Evolutionary conservation across 2,888 invertebrate genomes (phyloP).

Genomic region (Caenorhabditis auriculariae): DNA sequence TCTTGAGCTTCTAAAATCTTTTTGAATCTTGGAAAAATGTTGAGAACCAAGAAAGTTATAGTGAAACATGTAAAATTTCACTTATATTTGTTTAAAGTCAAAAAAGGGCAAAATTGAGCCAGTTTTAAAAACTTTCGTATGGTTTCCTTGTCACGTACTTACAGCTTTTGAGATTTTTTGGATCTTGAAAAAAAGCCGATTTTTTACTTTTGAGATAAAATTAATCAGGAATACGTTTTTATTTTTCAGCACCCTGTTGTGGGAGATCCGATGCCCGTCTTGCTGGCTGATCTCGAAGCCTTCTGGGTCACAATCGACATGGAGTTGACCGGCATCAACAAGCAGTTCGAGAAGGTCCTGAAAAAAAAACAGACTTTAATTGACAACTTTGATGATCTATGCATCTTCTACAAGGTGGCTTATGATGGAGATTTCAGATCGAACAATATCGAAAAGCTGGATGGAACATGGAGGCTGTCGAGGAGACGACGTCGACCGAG

Average conservation of each 20-base stretch:
- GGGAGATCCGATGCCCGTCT: conserved; percentile 27
- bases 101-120: too few species aligned
- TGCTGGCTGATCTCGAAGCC: conserved; percentile 37
- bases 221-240: too few species aligned
- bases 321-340: conserved; percentile 37
- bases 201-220: not conserved
- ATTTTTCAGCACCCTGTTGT: conserved; percentile 28
- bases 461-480: not conserved
- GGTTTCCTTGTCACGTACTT: not conserved
- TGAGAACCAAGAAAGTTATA: not conserved
- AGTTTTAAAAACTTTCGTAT: too few species aligned
- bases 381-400: not conserved
- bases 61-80: too few species aligned
- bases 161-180: not conserved
- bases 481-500: not conserved
- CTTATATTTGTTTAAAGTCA: too few species aligned
- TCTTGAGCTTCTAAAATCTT: not conserved
- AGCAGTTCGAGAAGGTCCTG: conserved; percentile 16
- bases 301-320: conserved; percentile 46
- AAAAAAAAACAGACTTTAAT: not conserved
- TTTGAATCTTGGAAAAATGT: not conserved
- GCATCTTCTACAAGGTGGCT: not conserved
- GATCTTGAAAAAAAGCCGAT: not conserved
- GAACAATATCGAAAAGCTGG: not conserved
- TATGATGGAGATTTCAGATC: not conserved